phyloP scores from a whole-genome alignment of 2,888 invertebrate species.

The Athalia rosae region DNA sequence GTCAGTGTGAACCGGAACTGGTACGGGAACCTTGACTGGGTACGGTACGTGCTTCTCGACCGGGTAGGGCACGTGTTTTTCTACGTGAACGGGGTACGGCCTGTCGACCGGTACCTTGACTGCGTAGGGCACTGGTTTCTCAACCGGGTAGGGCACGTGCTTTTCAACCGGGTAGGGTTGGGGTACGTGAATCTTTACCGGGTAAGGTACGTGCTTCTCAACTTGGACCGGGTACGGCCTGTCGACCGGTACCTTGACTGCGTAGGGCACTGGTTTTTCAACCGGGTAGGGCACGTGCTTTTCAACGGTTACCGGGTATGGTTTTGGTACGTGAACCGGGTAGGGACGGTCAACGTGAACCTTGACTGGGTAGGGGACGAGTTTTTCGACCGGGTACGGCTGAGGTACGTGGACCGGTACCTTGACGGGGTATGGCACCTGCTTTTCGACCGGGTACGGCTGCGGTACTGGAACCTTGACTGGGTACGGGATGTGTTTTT shows the following conservation, averaged over 20 bases:
- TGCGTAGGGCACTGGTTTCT: slow-evolving; percentile 78
- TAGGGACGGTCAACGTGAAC: slow-evolving; percentile 82
- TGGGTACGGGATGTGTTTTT: slow-evolving; percentile 84
- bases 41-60: slow-evolving; percentile 68
- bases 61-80: slow-evolving; percentile 63
- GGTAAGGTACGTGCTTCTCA: slow-evolving; percentile 75
- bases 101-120: slow-evolving; percentile 82
- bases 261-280: slow-evolving; percentile 79
- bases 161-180: slow-evolving; percentile 81
- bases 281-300: slow-evolving; percentile 80
- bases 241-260: slow-evolving; percentile 80
- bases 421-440: slow-evolving; percentile 85
- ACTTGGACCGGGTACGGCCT: slow-evolving; percentile 78
- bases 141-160: slow-evolving; percentile 79
- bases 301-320: slow-evolving; percentile 77
- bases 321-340: slow-evolving; percentile 80
- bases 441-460: slow-evolving; percentile 87
- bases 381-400: slow-evolving; percentile 83
- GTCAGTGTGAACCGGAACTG: slow-evolving; percentile 71
- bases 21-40: slow-evolving; percentile 78
- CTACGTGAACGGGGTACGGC: slow-evolving; percentile 78
- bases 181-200: slow-evolving; percentile 78
- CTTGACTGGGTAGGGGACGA: slow-evolving; percentile 81
- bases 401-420: slow-evolving; percentile 85
- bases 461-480: slow-evolving; percentile 82